Percentiles rank a stretch among this genome's conserved stretches.
Evolutionary conservation across 2,888 invertebrate genomes (phyloP).

Genomic region (Julus scandinavius): DNA sequence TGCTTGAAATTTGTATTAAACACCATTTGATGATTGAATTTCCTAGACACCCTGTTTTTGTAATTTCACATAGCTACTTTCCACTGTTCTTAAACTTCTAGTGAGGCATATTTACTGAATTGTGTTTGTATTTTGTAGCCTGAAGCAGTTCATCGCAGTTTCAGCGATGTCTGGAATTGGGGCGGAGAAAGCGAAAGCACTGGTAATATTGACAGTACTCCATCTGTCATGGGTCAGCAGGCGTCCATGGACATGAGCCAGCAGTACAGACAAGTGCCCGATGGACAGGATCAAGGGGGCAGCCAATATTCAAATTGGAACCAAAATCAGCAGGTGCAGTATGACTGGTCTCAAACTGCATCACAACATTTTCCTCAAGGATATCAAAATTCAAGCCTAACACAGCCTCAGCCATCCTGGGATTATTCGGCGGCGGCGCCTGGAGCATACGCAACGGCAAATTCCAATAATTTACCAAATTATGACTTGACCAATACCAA

Average conservation of each 20-base stretch:
- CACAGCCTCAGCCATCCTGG: not conserved
- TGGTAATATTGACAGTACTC: not conserved
- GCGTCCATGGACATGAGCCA: slow-evolving; percentile 45
- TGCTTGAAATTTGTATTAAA: too few relatives aligned
- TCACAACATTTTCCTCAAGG: not conserved
- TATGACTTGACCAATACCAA: not conserved
- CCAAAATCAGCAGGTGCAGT: not conserved
- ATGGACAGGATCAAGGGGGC: slow-evolving; percentile 50
- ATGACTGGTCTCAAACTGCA: not conserved
- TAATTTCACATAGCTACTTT: too few relatives aligned
- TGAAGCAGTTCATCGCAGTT: not conserved
- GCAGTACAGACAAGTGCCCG: slow-evolving; percentile 41
- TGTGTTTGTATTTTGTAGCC: not conserved
- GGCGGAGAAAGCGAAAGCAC: slow-evolving; percentile 44
- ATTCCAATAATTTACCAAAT: not conserved
- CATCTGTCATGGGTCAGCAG: not conserved
- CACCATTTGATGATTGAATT: too few relatives aligned
- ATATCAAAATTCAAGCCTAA: not conserved
- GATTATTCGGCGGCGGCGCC: not conserved
- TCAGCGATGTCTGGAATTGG: slow-evolving; percentile 54
- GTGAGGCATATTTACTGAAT: not conserved
- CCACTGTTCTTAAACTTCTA: not conserved
- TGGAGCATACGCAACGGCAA: not conserved
- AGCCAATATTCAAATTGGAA: slow-evolving; percentile 29
- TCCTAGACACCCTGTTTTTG: too few relatives aligned